Evolutionary conservation across 2,113 vertebrate genomes (phyloP), one percentile per base, ranked within the genome.

Genomic region (Petaurus breviceps): DNA sequence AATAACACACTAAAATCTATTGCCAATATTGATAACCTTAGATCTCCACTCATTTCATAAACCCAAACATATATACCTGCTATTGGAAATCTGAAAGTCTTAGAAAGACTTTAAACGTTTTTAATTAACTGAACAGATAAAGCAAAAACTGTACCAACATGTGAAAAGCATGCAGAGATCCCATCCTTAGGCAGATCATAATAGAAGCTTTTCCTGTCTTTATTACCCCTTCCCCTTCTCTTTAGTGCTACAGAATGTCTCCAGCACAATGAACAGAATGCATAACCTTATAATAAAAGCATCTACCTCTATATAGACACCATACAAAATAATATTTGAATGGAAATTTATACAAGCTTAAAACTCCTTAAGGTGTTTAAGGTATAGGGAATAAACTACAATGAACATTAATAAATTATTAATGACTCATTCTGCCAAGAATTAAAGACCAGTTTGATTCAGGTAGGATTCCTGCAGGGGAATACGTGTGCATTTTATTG

Each of bases 41-140:
- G 54, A 49, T 90, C 26, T 95, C 55, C 77, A 90, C 93, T 92
- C n/a, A n/a, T 90, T 51, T 97, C 54, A 95, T 89, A 97, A 90
- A 97, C 96, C 31, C 8, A 55, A 19, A 28, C 52, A 57, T 57
- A 54, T 92, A 93, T 90, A 61, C 93, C 96, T 94, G 96, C 94
- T 97, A 96, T 19, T 92, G 93, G 49, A 89, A 97, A 24, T 11
- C 52, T 52, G 84, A 91, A 97, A 47, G 95, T 53, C 92, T 97
- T 96, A 98, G 91, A 95, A 97, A 98, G 8, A 92, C 92, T 97
- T 61, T 97, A 95, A 19, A 95, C 92, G 96, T 96, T 98, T 84
- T 98, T 98, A 98, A 98, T 98, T 98, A 98, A 97, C 96, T 50
- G 43, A 98, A 95, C 22, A 96, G 68, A 94, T 46, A 61, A 68